phyloP scores from a whole-genome alignment of 2,113 vertebrate species.

The Sebastes schlegelii region DNA sequence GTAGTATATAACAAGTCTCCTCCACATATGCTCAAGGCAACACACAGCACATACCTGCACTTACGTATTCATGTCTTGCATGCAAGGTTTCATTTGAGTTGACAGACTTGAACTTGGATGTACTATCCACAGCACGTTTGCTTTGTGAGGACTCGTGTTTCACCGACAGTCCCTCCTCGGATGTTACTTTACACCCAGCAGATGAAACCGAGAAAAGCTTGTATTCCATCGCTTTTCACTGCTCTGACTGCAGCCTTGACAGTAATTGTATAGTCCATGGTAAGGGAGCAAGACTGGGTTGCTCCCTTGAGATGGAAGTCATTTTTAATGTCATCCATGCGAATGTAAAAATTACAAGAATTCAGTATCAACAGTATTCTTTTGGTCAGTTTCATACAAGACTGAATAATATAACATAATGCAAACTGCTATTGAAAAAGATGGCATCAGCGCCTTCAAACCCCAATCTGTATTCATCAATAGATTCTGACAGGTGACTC shows the following conservation, averaged over 20 bases:
- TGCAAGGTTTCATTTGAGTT: not conserved
- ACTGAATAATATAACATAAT: conserved; percentile 1
- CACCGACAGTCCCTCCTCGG: conserved; percentile 22
- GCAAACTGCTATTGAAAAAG: not conserved
- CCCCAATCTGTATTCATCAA: too few relatives aligned
- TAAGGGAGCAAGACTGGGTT: conserved; percentile 44
- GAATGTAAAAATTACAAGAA: conserved; percentile 22
- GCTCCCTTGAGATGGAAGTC: conserved; percentile 35
- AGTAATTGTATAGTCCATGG: conserved; percentile 69
- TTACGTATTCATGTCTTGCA: not conserved
- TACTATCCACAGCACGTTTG: conserved; percentile 12
- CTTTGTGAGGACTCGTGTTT: conserved; percentile 29
- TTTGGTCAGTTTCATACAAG: not conserved
- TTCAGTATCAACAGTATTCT: not conserved
- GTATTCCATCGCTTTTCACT: conserved; percentile 35
- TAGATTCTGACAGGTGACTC: too few relatives aligned
- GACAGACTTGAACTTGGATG: not conserved
- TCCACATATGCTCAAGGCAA: not conserved
- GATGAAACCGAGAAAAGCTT: conserved; percentile 23
- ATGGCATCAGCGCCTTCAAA: not conserved
- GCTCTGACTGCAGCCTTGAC: conserved; percentile 53
- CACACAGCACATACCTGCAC: not conserved
- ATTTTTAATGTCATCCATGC: conserved; percentile 57
- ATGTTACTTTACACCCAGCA: conserved; percentile 16
- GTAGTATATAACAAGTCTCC: not conserved